Percentiles rank a stretch among this genome's conserved stretches.
phyloP scores from a whole-genome alignment of 2,888 invertebrate genomes.

The Ashinkailepas kermadecensis region DNA sequence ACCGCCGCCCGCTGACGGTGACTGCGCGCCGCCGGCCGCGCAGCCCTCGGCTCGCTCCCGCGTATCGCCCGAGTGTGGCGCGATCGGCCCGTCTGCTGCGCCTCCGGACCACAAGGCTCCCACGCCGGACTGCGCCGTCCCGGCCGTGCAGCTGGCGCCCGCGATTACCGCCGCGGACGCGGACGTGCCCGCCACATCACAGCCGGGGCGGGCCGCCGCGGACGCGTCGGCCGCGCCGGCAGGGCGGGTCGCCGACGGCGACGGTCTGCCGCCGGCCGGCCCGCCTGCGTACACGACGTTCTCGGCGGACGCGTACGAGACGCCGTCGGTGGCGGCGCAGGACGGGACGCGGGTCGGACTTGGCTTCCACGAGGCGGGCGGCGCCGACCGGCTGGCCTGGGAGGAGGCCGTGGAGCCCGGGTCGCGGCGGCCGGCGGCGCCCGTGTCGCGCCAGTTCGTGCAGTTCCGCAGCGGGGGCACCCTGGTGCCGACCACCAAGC shows the following conservation, averaged over 20 bases:
- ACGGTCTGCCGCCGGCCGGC: background rate
- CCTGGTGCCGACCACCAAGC: background rate
- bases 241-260: background rate
- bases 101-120: too few species aligned
- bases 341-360: background rate
- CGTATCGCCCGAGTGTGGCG: too few species aligned
- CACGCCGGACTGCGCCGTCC: too few species aligned
- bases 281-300: background rate
- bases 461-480: slow-evolving; percentile 1
- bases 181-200: background rate
- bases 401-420: background rate
- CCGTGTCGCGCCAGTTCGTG: background rate
- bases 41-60: too few species aligned
- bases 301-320: background rate
- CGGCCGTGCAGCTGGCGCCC: too few species aligned
- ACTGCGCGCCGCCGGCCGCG: too few species aligned
- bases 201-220: background rate
- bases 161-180: too few species aligned
- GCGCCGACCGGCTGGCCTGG: background rate
- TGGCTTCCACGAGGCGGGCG: background rate
- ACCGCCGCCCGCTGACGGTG: too few species aligned
- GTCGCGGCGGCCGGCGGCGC: background rate
- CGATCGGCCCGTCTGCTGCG: too few species aligned
- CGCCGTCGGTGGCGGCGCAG: background rate
- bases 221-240: background rate